Conservation (phyloP, 2,888 invertebrate species). For the Synergus japonicus region DNA sequence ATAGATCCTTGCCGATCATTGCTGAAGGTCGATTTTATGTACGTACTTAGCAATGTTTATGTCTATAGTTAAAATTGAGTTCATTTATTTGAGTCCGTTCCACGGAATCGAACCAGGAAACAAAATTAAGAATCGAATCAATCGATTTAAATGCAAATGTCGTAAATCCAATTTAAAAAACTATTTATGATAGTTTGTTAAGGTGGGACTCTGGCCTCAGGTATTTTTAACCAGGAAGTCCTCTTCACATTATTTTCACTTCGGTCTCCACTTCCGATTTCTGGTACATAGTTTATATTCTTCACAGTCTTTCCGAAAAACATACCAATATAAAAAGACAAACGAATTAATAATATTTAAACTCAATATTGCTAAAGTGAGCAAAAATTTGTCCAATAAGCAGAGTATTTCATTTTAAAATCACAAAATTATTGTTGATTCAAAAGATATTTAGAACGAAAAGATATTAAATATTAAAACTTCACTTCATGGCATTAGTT, state of each 20-base stretch:
- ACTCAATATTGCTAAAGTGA: too few relatives aligned
- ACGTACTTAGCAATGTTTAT: constrained; percentile 41
- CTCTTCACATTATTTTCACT: neutral
- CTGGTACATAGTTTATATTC: neutral
- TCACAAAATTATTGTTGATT: neutral
- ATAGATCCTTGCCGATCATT: constrained; percentile 42
- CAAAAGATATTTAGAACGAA: neutral
- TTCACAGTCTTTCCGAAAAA: neutral
- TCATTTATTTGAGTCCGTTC: neutral
- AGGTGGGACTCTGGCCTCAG: neutral
- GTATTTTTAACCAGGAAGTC: neutral
- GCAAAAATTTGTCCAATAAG: neutral
- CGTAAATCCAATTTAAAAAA: neutral
- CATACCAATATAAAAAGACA: neutral
- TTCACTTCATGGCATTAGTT: too few relatives aligned
- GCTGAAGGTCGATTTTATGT: constrained; percentile 50
- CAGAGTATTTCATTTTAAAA: neutral
- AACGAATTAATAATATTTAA: neutral
- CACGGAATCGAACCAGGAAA: neutral
- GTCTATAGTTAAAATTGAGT: neutral
- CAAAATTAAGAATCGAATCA: constrained; percentile 5
- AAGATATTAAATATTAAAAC: neutral
- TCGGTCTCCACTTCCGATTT: neutral
- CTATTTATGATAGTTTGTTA: neutral
- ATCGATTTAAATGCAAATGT: neutral